Conservation (phyloP, 2,888 invertebrate species). For the Apamea sordens region DNA sequence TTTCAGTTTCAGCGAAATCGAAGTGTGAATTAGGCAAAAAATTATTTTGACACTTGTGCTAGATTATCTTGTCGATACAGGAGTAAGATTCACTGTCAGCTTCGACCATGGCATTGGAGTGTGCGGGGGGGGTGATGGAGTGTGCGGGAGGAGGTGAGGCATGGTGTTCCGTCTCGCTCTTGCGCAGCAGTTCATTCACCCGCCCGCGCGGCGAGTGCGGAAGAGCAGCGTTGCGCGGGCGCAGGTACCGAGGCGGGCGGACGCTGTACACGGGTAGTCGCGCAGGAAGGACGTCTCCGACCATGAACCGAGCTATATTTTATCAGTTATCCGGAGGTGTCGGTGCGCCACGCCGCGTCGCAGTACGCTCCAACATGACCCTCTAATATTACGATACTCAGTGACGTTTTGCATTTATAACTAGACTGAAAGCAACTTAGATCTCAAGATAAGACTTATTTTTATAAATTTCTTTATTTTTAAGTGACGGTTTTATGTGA, state of each 20-base stretch:
- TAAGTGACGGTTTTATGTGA: conserved; percentile 87
- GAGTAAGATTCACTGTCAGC: conserved; percentile 80
- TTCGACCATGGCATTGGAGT: conserved; percentile 86
- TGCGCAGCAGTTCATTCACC: conserved; percentile 88
- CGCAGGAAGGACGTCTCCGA: conserved; percentile 88
- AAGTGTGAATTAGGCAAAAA: conserved; percentile 66
- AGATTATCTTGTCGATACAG: conserved; percentile 84
- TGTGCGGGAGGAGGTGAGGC: conserved; percentile 62
- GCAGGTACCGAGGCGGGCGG: conserved; percentile 82
- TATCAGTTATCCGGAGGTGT: conserved; percentile 89
- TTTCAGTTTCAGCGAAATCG: conserved; percentile 69
- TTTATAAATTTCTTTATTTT: conserved; percentile 78
- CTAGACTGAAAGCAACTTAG: conserved; percentile 89
- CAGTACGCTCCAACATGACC: conserved; percentile 80
- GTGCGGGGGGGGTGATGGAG: conserved; percentile 64
- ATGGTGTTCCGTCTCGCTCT: conserved; percentile 79
- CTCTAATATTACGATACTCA: conserved; percentile 79
- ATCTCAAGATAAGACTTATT: conserved; percentile 90
- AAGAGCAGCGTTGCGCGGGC: conserved; percentile 84
- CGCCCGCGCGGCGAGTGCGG: conserved; percentile 81
- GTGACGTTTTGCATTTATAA: conserved; percentile 83
- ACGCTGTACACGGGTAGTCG: conserved; percentile 81
- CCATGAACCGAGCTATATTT: conserved; percentile 87
- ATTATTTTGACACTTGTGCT: conserved; percentile 78
- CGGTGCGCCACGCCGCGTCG: conserved; percentile 85